Conservation (phyloP, 2,797 vertebrate species). For the Sebastes elongatus region DNA sequence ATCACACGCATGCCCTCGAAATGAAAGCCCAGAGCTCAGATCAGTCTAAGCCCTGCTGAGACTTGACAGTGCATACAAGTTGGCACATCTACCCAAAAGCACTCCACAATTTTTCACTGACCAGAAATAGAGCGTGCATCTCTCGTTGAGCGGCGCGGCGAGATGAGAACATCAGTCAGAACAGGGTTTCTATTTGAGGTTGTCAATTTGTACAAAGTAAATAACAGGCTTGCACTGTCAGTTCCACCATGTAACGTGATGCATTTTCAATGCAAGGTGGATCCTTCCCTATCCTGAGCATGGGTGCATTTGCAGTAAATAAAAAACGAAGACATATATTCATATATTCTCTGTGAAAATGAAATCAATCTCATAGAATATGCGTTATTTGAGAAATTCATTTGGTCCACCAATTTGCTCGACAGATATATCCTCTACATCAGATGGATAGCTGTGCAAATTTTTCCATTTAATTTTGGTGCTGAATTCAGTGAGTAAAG, state of each 20-base stretch:
- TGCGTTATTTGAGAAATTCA: neutral
- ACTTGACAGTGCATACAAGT: slow-evolving; percentile 31
- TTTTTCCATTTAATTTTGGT: neutral
- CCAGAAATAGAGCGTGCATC: slow-evolving; percentile 37
- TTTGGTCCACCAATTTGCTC: neutral
- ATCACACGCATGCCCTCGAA: slow-evolving; percentile 28
- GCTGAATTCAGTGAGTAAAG: neutral
- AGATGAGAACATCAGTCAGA: slow-evolving; percentile 64
- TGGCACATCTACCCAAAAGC: slow-evolving; percentile 43
- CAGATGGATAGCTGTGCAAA: neutral
- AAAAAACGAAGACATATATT: neutral
- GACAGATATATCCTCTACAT: neutral
- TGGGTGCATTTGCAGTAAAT: neutral
- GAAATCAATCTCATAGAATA: neutral
- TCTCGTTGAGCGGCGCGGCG: slow-evolving; percentile 27
- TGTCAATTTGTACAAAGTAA: slow-evolving; percentile 59
- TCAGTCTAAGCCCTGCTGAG: slow-evolving; percentile 43
- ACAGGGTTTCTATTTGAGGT: slow-evolving; percentile 45
- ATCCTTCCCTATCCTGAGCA: neutral
- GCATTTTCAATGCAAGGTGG: neutral
- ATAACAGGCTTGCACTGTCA: slow-evolving; percentile 19
- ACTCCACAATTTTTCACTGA: slow-evolving; percentile 41
- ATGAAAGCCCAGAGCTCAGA: slow-evolving; percentile 41
- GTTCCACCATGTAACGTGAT: slow-evolving; percentile 27
- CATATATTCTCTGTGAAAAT: neutral